A percentile compares a stretch with the other conserved stretches of the same genome.
Evolutionary conservation across 2,113 vertebrate genomes (phyloP).

Genomic region (Oncorhynchus clarkii): DNA sequence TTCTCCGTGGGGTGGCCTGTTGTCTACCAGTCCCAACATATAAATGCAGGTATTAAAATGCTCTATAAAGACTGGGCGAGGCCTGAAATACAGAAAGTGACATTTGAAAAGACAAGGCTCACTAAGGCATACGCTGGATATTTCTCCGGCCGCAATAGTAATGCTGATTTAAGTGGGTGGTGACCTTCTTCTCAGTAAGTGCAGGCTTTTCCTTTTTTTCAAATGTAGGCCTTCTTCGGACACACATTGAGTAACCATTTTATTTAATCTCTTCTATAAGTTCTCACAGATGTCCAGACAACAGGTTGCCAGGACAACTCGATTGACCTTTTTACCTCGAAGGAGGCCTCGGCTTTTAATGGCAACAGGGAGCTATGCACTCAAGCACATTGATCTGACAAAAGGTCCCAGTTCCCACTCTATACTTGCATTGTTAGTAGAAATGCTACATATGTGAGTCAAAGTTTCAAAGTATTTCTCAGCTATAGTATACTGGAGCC

Average conservation of each 20-base stretch:
- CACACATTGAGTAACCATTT: not conserved
- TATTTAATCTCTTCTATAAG: slow-evolving; percentile 4
- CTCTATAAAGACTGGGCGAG: not conserved
- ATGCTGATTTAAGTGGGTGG: slow-evolving; percentile 3
- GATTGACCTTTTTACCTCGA: slow-evolving; percentile 10
- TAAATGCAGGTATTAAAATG: not conserved
- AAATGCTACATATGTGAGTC: not conserved
- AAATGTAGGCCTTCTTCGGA: not conserved
- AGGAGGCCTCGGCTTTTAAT: slow-evolving; percentile 1
- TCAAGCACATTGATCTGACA: not conserved
- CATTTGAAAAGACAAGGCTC: not conserved
- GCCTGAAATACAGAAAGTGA: not conserved
- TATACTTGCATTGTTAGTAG: not conserved
- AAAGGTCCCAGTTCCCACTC: not conserved
- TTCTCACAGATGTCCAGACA: slow-evolving; percentile 9
- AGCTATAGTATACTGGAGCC: not conserved
- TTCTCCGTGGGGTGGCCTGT: not conserved
- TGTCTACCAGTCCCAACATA: not conserved
- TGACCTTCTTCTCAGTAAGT: too few species aligned
- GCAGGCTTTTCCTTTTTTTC: too few species aligned
- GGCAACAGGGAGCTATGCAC: not conserved
- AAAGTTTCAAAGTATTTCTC: not conserved
- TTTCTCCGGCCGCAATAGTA: not conserved
- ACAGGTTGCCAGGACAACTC: not conserved
- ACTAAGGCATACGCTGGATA: not conserved